phyloP scores from a whole-genome alignment of 1,140 invertebrate genomes.

The Chironomus striatipennis region DNA sequence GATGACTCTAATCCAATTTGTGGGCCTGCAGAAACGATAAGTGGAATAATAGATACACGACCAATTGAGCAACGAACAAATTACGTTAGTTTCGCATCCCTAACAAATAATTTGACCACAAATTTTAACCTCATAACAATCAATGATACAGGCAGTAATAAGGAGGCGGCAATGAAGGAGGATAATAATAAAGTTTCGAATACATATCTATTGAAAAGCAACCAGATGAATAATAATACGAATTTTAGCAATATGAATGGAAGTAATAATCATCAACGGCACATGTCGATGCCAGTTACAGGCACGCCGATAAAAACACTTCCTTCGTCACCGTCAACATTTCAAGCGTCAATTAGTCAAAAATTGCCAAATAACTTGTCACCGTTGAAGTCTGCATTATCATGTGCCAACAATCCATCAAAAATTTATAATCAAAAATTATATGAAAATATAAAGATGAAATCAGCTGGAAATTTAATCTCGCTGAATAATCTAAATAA shows the following conservation, averaged over 20 bases:
- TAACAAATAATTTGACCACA: not conserved
- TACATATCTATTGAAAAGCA: constrained; percentile 17
- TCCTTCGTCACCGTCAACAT: not conserved
- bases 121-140: constrained; percentile 2
- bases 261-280: constrained; percentile 14
- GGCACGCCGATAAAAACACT: constrained; percentile 9
- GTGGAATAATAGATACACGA: constrained; percentile 53
- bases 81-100: not conserved
- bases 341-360: constrained; percentile 16
- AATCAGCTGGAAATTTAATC: constrained; percentile 9
- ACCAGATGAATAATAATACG: constrained; percentile 16
- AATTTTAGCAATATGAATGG: not conserved
- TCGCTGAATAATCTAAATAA: not conserved
- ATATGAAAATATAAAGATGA: constrained; percentile 39
- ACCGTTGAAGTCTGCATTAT: not conserved
- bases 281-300: not conserved
- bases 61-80: constrained; percentile 35
- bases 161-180: not conserved
- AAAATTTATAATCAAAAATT: constrained; percentile 30
- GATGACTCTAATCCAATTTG: constrained; percentile 40
- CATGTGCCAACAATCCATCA: not conserved
- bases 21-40: constrained; percentile 56
- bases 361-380: not conserved
- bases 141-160: constrained; percentile 2
- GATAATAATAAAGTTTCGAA: not conserved